Evolutionary conservation across 2,888 invertebrate genomes (phyloP), one percentile per base, ranked within the genome.

Genomic region (Lamellibrachia satsuma): DNA sequence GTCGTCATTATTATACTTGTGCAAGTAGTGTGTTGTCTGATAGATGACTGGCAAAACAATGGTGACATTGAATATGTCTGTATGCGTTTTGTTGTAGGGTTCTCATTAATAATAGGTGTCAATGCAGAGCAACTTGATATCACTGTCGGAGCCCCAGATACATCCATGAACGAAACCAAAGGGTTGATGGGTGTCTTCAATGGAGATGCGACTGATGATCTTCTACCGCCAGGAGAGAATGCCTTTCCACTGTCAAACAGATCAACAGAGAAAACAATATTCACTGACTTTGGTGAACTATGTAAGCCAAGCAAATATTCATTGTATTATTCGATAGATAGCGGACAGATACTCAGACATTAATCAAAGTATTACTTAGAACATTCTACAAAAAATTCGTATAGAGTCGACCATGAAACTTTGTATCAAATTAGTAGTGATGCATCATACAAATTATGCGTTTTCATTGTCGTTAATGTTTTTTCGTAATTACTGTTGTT

Each of bases 111-210:
- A 39, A 91, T 91, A 91, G 52, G 52, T 15, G 39, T 91, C 9
- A 39, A 22, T 55, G 52, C n/a, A 9, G n/a, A 55, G 39, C 39
- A 39, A 39, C 52, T 91, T 11, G 52, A 91, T 11, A 91, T 91
- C 55, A 52, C 55, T 52, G 55, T 91, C 11, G 91, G 55, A 52
- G 52, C 52, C 1, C 52, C 91, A 39, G 91, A 52, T 27, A n/a
- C 52, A 27, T 91, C 22, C 91, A 52, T n/a, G 55, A 91, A 91
- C 91, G 15, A 52, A 1, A 91, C 91, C 52, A 52, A 27, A 52
- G 91, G 91, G 55, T 55, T 91, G 91, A 39, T 55, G 52, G 91
- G 91, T 52, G 91, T 91, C 52, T 91, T 91, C 55, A 91, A 91
- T 55, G 91, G 55, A 52, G 91, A 91, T 55, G 52, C 52, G n/a